Conservation (phyloP, 1,140 invertebrate genomes). For the Drosophila teissieri region DNA sequence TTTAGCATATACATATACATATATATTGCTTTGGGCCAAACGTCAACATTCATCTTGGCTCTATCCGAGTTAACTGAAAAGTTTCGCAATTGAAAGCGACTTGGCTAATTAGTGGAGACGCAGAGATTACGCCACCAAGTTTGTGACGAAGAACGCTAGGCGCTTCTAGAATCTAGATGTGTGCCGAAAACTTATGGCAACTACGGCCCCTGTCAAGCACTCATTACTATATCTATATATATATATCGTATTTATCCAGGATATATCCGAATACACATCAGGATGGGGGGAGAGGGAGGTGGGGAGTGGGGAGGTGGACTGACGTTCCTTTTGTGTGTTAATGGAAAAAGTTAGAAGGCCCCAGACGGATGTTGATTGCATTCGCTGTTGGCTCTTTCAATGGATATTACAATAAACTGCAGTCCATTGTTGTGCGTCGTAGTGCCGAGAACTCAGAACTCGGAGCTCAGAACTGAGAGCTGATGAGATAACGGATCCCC, state of each 20-base stretch:
- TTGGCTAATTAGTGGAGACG: constrained; percentile 25
- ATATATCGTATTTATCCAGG: background rate
- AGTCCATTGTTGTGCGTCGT: constrained; percentile 46
- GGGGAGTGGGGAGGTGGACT: background rate
- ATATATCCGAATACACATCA: background rate
- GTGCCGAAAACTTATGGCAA: constrained; percentile 24
- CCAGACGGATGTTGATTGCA: constrained; percentile 46
- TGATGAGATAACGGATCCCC: constrained; percentile 16
- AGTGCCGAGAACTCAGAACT: background rate
- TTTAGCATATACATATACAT: background rate
- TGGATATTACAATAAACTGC: constrained; percentile 59
- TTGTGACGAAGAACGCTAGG: background rate
- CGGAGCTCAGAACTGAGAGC: background rate
- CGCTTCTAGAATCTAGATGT: background rate
- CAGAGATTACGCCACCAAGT: constrained; percentile 6
- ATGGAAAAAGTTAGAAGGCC: constrained; percentile 65
- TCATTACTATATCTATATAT: constrained; percentile 38
- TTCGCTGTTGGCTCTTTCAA: constrained; percentile 43
- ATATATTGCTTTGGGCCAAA: background rate
- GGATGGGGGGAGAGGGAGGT: too few species aligned
- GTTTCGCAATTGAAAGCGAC: constrained; percentile 7
- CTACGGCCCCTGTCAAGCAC: constrained; percentile 25
- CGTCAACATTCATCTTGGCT: constrained; percentile 5
- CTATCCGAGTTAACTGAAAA: background rate
- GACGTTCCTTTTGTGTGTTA: constrained; percentile 50